Conservation (phyloP, 2,888 invertebrate genomes). For the Nephrocerus scutellatus region DNA sequence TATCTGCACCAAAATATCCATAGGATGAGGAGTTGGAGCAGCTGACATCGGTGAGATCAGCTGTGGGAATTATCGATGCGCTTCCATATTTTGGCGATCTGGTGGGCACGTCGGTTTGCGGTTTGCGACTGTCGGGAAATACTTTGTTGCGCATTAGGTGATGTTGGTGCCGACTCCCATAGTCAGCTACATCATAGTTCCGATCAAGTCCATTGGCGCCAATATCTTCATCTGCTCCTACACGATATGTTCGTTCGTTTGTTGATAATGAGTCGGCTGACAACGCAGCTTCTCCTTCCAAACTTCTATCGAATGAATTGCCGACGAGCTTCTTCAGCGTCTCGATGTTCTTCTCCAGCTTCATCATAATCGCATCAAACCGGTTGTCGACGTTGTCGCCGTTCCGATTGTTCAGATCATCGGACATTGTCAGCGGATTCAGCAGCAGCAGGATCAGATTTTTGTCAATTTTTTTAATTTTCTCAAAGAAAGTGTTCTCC, state of each 20-base stretch:
- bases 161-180: no score
- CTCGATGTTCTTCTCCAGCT: slow-evolving; percentile 42
- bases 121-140: no score
- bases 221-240: no score
- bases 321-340: slow-evolving; percentile 43
- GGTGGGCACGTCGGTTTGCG: no score
- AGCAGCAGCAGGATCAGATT: slow-evolving; percentile 40
- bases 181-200: no score
- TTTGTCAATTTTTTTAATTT: slow-evolving; percentile 41
- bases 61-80: not conserved
- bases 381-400: slow-evolving; percentile 17
- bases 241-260: not conserved
- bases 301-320: slow-evolving; percentile 34
- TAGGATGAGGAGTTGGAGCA: slow-evolving; percentile 2
- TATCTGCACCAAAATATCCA: slow-evolving; percentile 17
- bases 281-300: no score
- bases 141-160: no score
- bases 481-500: slow-evolving; percentile 40
- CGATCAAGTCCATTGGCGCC: no score
- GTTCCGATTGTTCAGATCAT: slow-evolving; percentile 24
- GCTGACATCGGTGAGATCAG: no score
- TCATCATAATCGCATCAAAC: slow-evolving; percentile 35
- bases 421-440: slow-evolving; percentile 38
- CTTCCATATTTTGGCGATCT: slow-evolving; percentile 5
- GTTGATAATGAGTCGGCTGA: no score